Percentiles rank a stretch among this genome's conserved stretches.
Conservation (phyloP, 2,113 vertebrate genomes). For the Vombatus ursinus region DNA sequence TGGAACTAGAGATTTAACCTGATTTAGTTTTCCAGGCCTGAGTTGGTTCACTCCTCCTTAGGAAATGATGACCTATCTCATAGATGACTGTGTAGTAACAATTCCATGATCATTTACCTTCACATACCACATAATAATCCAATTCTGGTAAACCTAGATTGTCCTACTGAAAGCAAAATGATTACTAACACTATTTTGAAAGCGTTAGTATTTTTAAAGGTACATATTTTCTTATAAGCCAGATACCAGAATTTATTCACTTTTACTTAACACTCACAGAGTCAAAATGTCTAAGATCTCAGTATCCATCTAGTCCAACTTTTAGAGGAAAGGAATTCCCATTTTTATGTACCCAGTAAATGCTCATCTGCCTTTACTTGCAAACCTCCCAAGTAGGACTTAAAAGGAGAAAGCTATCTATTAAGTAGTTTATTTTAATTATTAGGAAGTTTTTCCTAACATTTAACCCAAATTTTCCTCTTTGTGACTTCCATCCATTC, state of each 20-base stretch:
- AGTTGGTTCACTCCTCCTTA: not conserved
- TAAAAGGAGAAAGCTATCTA: no score
- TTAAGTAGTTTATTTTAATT: no score
- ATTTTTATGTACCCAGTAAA: no score
- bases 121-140: conserved; percentile 13
- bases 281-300: no score
- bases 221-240: not conserved
- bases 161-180: not conserved
- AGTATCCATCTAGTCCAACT: no score
- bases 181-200: conserved; percentile 13
- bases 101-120: conserved; percentile 11
- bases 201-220: conserved; percentile 16
- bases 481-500: no score
- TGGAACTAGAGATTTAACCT: not conserved
- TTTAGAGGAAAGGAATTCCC: no score
- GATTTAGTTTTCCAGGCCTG: not conserved
- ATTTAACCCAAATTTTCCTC: no score
- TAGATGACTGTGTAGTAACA: not conserved
- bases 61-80: not conserved
- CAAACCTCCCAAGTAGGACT: no score
- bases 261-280: no score
- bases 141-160: not conserved
- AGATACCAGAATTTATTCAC: not conserved
- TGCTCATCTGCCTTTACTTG: no score
- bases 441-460: no score